These are phyloP conservation scores for Bactericera cockerelli DNA, from an alignment of 1,140 invertebrate genomes.

Conservation along the genomic window DNA sequence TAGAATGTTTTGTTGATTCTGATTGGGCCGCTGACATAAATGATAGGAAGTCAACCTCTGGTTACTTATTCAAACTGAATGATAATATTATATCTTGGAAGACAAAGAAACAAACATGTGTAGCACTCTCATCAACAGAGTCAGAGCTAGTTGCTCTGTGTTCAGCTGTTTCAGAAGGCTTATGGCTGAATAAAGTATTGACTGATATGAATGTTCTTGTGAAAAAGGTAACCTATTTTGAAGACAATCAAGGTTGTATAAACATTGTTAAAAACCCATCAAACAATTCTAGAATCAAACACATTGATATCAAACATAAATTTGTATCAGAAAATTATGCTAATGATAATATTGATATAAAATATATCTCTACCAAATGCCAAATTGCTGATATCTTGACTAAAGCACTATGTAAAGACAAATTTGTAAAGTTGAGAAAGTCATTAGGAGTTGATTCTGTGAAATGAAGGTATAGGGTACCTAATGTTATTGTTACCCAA, in stretches of 20 bases:
- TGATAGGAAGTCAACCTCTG: slow-evolving; percentile 8
- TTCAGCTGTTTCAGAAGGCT: not conserved
- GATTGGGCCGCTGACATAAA: not conserved
- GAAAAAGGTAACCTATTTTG: not conserved
- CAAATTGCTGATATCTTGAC: too few species aligned
- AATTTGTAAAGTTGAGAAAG: too few species aligned
- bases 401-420: too few species aligned
- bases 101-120: slow-evolving; percentile 2
- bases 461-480: too few species aligned
- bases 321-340: too few species aligned
- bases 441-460: too few species aligned
- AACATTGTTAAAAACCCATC: not conserved
- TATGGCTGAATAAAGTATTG: not conserved
- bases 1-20: slow-evolving; percentile 8
- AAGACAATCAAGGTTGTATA: too few species aligned
- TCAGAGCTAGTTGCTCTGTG: slow-evolving; percentile 7
- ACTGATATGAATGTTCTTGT: not conserved
- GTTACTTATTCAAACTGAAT: not conserved
- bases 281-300: not conserved
- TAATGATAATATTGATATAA: not conserved
- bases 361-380: slow-evolving; percentile 20
- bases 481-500: too few species aligned
- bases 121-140: not conserved
- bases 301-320: not conserved
- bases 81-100: not conserved